Evolutionary conservation across 2,888 invertebrate genomes (phyloP).

Genomic region (Caenorhabditis becei): DNA sequence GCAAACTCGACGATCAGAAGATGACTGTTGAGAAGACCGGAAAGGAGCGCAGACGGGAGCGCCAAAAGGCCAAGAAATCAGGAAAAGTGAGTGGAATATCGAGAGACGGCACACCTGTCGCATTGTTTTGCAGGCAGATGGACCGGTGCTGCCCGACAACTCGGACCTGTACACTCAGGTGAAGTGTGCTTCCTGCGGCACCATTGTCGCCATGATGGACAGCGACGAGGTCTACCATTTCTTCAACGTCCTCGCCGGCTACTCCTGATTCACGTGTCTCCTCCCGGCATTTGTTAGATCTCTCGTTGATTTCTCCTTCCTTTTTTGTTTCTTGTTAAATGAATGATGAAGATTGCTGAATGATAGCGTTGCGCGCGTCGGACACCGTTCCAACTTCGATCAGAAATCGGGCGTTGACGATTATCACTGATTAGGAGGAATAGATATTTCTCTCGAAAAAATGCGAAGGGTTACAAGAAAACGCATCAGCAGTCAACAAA

Average conservation of each 20-base stretch:
- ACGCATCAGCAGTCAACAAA: slow-evolving; percentile 34
- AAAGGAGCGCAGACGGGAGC: slow-evolving; percentile 66
- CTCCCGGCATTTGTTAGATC: slow-evolving; percentile 24
- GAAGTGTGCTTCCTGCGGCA: slow-evolving; percentile 84
- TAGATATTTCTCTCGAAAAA: slow-evolving; percentile 16
- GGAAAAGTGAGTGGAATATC: slow-evolving; percentile 62
- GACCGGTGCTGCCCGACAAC: slow-evolving; percentile 84
- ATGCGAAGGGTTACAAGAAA: slow-evolving; percentile 45
- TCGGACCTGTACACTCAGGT: slow-evolving; percentile 84
- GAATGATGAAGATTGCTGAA: slow-evolving; percentile 33
- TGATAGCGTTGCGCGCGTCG: slow-evolving; percentile 9
- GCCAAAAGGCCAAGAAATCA: slow-evolving; percentile 75
- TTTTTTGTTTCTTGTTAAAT: slow-evolving; percentile 35
- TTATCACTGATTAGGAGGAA: slow-evolving; percentile 47
- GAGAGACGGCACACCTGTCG: slow-evolving; percentile 34
- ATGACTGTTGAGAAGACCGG: slow-evolving; percentile 71
- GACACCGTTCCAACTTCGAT: slow-evolving; percentile 51
- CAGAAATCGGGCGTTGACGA: slow-evolving; percentile 55
- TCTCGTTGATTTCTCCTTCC: slow-evolving; percentile 5
- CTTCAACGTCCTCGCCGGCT: slow-evolving; percentile 85
- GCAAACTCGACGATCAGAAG: slow-evolving; percentile 82
- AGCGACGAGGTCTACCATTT: slow-evolving; percentile 85
- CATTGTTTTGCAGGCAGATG: slow-evolving; percentile 45
- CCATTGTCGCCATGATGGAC: slow-evolving; percentile 83
- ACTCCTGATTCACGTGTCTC: slow-evolving; percentile 74